Evolutionary conservation across 2,797 vertebrate genomes (phyloP), one percentile per base, ranked within the genome.

Genomic region (Coregonus suidteri): DNA sequence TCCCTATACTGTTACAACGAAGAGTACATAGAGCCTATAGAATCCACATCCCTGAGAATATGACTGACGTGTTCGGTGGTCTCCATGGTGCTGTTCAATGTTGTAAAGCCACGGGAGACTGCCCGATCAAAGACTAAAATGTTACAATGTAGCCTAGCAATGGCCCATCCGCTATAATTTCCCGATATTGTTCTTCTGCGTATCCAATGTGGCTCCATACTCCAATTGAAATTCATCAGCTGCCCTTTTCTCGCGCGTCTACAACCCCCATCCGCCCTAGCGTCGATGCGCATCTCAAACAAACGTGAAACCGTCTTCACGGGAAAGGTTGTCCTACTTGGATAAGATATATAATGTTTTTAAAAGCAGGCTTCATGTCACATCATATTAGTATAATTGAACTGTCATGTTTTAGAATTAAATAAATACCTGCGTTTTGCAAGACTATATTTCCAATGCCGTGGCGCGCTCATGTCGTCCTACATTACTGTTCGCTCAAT

Each of bases 221-320:
- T 84, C 78, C 81, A 76, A 87, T 92, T 91, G 79, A 77, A 81
- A 93, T 92, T 92, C 90, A 90, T 67, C 87, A 87, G 87, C 89
- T 81, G 86, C 86, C 81, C 76, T 79, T 71, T 64, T 79, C 75
- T 52, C 73, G 75, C 71, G 77, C 77, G 75, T 77, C 72, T 74
- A 64, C 47, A 70, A 52, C 79, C 53, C 68, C 14, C 77, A 77
- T 84, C 86, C 84, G 86, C 84, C 85, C 85, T 81, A 74, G 85
- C 81, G 87, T 86, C 86, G 82, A 82, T 81, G 89, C 90, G 89
- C 91, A 91, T 90, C 90, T 86, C 84, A 31, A 47, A 84, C 77
- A 73, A 79, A 84, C 31, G 84, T 74, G 51, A 76, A 74, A 69
- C 79, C 81, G 72, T 35, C 18, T 9, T 6, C 71, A 37, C 14